Base-by-base conservation (phyloP, 2,113 vertebrate species). In the Sorex fumeus region DNA sequence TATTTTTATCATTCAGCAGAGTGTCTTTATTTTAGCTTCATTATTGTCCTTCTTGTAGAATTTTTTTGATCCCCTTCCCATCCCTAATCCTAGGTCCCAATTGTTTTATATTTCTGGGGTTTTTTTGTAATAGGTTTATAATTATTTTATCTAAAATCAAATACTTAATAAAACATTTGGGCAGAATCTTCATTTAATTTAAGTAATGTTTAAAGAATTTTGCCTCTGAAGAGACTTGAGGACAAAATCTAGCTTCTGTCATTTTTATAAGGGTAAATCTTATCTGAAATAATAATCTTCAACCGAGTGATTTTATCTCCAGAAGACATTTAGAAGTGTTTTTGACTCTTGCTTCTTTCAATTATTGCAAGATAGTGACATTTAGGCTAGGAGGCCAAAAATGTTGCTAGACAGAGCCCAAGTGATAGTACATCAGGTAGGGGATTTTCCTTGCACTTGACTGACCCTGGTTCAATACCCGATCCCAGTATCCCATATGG, bases 271-370 rank as follows among this genome's bases (percentile, higher is more conserved):
- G 25, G 0, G 2, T 50, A 70, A 87, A 66, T 30, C 10, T 66
- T 83, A 74, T 40, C 72, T 40, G 16, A 96, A 90, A 40, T 1
- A 60, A 1, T 32, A 45, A n/a, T 91, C 78, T 95, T 93, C 53
- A 94, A 45, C n/a, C 30, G 28, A 28, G 23, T 62, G 60, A 72
- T 80, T 83, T 67, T 87, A 15, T 28, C 30, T 16, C 21, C 12
- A 57, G 19, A 25, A 50, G 23, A 87, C 12, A 80, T 57, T 79
- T 84, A 69, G 4, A 40, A 70, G n/a, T 84, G 15, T 36, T 36
- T 71, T 30, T 76, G n/a, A 87, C 32, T 69, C 12, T 92, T 75
- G 23, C 23, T 75, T 67, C 19, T 88, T 19, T 60, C 11, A 72
- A 10, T 15, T 69, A 66, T 36, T 30, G 21, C 16, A 2, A 30